These are phyloP conservation scores for Macrotrachela quadricornifera DNA, from an alignment of 1,140 invertebrate species.

Conservation along the genomic window DNA sequence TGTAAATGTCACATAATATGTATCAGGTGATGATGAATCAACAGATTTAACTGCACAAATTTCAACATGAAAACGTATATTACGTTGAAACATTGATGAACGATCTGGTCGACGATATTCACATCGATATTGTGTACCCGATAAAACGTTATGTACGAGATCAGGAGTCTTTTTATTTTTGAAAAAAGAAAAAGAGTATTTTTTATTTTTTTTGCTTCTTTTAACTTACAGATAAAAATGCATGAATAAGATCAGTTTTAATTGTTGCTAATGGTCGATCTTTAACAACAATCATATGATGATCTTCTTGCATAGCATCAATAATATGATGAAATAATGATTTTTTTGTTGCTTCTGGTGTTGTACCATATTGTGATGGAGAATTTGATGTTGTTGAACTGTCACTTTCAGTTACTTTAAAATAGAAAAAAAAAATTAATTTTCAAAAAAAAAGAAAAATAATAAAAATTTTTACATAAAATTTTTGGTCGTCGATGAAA, in stretches of 20 bases:
- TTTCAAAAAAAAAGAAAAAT: too few species aligned
- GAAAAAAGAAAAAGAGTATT: constrained; percentile 15
- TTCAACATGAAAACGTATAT: constrained; percentile 74
- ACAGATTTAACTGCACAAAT: constrained; percentile 14
- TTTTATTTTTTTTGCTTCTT: not conserved
- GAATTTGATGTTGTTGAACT: constrained; percentile 54
- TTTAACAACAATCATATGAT: constrained; percentile 68
- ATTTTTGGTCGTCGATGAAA: not conserved
- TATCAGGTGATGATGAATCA: too few species aligned
- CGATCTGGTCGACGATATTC: constrained; percentile 76
- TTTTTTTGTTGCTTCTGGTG: constrained; percentile 16
- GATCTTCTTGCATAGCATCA: constrained; percentile 75
- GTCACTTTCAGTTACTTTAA: constrained; percentile 9
- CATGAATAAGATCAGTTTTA: constrained; percentile 92
- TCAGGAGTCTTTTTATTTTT: constrained; percentile 59
- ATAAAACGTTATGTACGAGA: constrained; percentile 87
- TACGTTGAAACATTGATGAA: constrained; percentile 80
- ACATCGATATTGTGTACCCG: constrained; percentile 85
- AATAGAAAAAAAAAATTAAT: too few species aligned
- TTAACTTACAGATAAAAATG: constrained; percentile 69
- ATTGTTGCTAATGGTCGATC: constrained; percentile 80
- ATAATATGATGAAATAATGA: constrained; percentile 92
- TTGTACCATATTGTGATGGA: not conserved
- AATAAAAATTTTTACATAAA: not conserved
- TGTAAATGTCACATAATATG: too few species aligned